Evolutionary conservation across 2,888 invertebrate species (phyloP), one percentile per base, ranked within the genome.

Genomic region (Cosmorhoe ocellata): DNA sequence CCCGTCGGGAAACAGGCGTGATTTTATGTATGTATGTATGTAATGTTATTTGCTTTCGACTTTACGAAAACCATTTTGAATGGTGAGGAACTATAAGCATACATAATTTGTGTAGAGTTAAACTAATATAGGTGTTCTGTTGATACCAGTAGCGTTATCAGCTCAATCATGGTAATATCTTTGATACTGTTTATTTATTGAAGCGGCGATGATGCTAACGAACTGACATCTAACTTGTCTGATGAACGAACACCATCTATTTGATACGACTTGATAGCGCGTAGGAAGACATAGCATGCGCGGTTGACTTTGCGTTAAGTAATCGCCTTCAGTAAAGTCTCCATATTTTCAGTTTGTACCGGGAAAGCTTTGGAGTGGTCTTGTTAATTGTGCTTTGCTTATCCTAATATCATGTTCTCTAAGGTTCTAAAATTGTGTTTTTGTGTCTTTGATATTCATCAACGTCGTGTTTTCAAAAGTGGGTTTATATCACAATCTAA

Each of bases 11-110:
- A n/a, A n/a, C n/a, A n/a, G n/a, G n/a, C n/a, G n/a, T n/a, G n/a
- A n/a, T n/a, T n/a, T n/a, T n/a, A n/a, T n/a, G n/a, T n/a, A n/a
- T n/a, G n/a, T n/a, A n/a, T n/a, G n/a, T n/a, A n/a, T n/a, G n/a
- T n/a, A n/a, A n/a, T 60, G 56, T 58, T 63, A 53, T 60, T 58
- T 61, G 44, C 50, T 41, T 39, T 58, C 44, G 44, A 41, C 50
- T 55, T 51, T 59, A 61, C 57, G 57, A 66, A 65, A 66, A 67
- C 53, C 61, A 10, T 58, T 56, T 28, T 18, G 33, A 36, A 32
- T 50, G 26, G 49, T 44, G 48, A 48, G 40, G 40, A 38, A 42
- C 22, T 27, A n/a, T n/a, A 42, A 49, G 49, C 38, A 31, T 38
- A 30, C 14, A 30, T 41, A 3, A 5, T 56, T 48, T 22, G 47